Evolutionary conservation across 1,140 invertebrate species (phyloP), one percentile per base, ranked within the genome.

Genomic region (Holotrichia oblita): DNA sequence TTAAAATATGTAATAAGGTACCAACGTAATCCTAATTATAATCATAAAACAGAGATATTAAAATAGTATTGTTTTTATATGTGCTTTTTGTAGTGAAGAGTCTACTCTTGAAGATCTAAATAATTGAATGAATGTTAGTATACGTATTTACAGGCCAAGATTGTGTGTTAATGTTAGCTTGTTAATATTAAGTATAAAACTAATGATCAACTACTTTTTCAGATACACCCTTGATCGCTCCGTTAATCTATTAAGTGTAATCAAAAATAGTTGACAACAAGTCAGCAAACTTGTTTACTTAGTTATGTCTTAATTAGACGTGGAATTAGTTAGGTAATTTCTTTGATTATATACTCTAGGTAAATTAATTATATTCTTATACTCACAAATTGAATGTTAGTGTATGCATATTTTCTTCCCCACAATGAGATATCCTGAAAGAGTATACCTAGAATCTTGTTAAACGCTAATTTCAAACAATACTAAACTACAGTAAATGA

Each of bases 1-100:
- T 84, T 93, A 44, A 89, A 88, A 61, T 97, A 96, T 84, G 87
- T 91, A 78, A 89, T 91, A 88, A 95, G 94, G 92, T 95, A 93
- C 85, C 88, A 90, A 81, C 88, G 94, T 85, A 90, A 93, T 87
- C 87, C 89, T 82, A 87, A 86, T 81, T 89, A 88, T 82, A 81
- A 89, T 85, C 81, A 86, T 77, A 87, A 84, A 83, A 74, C 41
- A n/a, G 87, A 88, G 81, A 85, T 89, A 69, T 80, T 83, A 59
- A 78, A 76, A 77, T 48, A 64, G 86, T 84, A 77, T 83, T 83
- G 76, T 82, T 84, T 77, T 81, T 78, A 78, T 48, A n/a, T 48
- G 44, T 48, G 17, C 17, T 64, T 22, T 42, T 69, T 74, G 69
- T 80, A 87, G 88, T 80, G 77, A 79, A 64, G 85, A 87, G 79